A percentile compares a stretch with the other conserved stretches of the same genome.
Evolutionary conservation across 2,888 invertebrate genomes (phyloP).

Genomic region (Macaria liturata): DNA sequence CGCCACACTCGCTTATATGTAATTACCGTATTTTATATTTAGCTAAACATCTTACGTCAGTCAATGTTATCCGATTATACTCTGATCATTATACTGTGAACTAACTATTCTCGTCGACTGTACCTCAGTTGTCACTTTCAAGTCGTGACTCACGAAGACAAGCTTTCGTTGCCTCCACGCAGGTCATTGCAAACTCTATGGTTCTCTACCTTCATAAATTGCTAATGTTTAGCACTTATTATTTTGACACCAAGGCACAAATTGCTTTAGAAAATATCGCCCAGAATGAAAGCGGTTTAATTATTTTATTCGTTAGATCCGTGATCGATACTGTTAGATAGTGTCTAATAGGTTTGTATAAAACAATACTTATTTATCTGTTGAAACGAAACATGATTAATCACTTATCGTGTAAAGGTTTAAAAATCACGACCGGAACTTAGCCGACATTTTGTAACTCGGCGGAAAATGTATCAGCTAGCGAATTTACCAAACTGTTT

Average conservation of each 20-base stretch:
- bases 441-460: slow-evolving; percentile 1
- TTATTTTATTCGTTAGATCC: slow-evolving; percentile 7
- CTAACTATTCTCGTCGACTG: slow-evolving; percentile 34
- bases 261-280: slow-evolving; percentile 32
- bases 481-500: slow-evolving; percentile 14
- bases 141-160: slow-evolving; percentile 69
- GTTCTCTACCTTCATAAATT: slow-evolving; percentile 43
- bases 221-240: slow-evolving; percentile 50
- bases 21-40: too few species aligned
- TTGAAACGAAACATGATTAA: too few species aligned
- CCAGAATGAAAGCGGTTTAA: slow-evolving; percentile 27
- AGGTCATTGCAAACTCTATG: slow-evolving; percentile 30
- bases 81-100: too few species aligned
- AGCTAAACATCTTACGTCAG: too few species aligned
- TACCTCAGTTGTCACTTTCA: slow-evolving; percentile 70
- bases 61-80: too few species aligned
- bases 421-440: background rate
- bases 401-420: too few species aligned
- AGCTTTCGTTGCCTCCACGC: slow-evolving; percentile 54
- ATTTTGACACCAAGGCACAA: slow-evolving; percentile 44
- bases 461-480: slow-evolving; percentile 6
- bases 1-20: too few species aligned
- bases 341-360: too few species aligned
- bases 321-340: too few species aligned
- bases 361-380: too few species aligned